Base-by-base conservation (phyloP, 2,113 vertebrate species). In the Oryctolagus cuniculus region DNA sequence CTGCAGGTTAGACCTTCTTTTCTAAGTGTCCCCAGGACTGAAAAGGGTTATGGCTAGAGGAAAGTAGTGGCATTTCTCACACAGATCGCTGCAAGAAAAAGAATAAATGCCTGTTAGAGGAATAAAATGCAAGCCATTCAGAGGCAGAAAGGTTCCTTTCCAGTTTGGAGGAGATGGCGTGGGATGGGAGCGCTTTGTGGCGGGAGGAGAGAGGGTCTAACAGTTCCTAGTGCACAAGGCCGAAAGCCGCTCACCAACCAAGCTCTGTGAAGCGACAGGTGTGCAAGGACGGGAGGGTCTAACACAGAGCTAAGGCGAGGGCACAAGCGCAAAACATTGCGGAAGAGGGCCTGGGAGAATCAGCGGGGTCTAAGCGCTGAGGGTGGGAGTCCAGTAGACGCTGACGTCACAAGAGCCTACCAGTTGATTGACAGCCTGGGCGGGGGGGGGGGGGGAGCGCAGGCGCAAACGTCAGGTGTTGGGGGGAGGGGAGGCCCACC, bases 401-500 rank as follows among this genome's bases (percentile, higher is more conserved):
- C 44, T 53, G 82, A 85, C 12, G 31, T 31, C 66, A 70, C 82
- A 70, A 6, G 2, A 5, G 22, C 34, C 34, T 51, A 19, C 13
- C 3, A 25, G 19, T 13, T 4, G 27, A 67, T 29, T 1, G 7
- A 12, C 1, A 11, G 27, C 49, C 49, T 4, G 1, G 6, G 6
- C 22, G 73, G 2, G 10, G 8, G 12, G 55, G 55, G 11, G 16
- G 55, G 51, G 12, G 29, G 61, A 27, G 49, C 66, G 8, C 82
- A 64, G 16, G 24, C 5, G 38, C 75, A 53, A 25, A 38, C 5
- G 10, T 7, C 5, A 11, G 36, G 6, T 24, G 27, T 24, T 6
- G 25, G 10, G 67, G 4, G 13, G 10, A 4, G 2, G 12, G 12
- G 9, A 2, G 5, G 25, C 51, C 67, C 11, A 7, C 55, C 15